Base-by-base conservation (phyloP, 2,113 vertebrate species). In the Rhipidura dahli region DNA sequence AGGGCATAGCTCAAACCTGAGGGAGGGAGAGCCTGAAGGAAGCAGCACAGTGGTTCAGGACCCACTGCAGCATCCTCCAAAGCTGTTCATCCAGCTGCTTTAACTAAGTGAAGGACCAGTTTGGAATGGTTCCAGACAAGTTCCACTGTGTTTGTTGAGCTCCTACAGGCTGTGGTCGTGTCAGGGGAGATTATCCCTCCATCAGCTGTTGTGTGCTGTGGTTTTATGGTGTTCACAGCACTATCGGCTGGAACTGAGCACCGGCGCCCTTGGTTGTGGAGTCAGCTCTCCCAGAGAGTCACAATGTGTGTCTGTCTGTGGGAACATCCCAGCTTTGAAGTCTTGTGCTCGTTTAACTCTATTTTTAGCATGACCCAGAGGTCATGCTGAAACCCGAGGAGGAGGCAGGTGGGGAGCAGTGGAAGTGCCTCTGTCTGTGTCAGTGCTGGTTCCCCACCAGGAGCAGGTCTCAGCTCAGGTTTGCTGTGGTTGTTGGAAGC, bases 361-460 rank as follows among this genome's bases (percentile, higher is more conserved):
- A 16, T 64, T 93, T 93, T 89, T 83, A 87, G 49, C 17, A 1
- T 54, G 44, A 61, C 49, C 71, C 24, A 12, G 35, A 61, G 72
- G 24, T n/a, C n/a, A n/a, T n/a, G n/a, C n/a, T n/a, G n/a, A n/a
- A n/a, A n/a, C n/a, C n/a, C n/a, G n/a, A n/a, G n/a, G 2, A 65
- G 81, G 53, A 82, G 47, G 35, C 65, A 71, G 65, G 18, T 75
- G 83, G 40, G 69, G 45, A 53, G 40, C 49, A 37, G 8, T 47
- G 42, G 35, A 60, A 45, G 49, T 33, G n/a, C 42, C 40, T 73
- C 45, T 72, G 17, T 40, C 49, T 82, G 23, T 17, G 23, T 54
- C 77, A 33, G 7, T n/a, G 16, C 35, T 0, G 0, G 50, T 23
- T 93, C 35, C 40, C 13, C 79, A 23, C 0, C 0, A 60, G 73